These are phyloP conservation scores for Pterobdella sp. DNA, from an alignment of 2,888 invertebrate genomes.

Conservation along the genomic window DNA sequence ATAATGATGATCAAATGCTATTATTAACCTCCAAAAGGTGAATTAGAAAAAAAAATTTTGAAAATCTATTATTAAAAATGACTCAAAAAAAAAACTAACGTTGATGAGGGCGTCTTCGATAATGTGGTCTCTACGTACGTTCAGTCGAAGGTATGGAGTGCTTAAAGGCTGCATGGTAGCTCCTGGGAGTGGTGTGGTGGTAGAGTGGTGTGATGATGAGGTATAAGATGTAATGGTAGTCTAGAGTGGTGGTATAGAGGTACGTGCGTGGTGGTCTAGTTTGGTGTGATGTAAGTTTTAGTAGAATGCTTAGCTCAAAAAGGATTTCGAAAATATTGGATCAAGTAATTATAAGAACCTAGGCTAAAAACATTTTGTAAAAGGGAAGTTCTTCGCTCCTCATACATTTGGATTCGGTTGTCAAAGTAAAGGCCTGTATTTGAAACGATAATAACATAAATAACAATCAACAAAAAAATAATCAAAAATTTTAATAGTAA, in stretches of 20 bases:
- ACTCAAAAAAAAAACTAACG: conserved; percentile 56
- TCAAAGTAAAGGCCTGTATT: conserved; percentile 70
- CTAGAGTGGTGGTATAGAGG: too few relatives aligned
- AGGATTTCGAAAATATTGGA: too few relatives aligned
- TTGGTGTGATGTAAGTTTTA: too few relatives aligned
- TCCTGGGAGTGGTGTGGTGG: not conserved
- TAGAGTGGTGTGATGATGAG: too few relatives aligned
- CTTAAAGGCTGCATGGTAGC: conserved; percentile 54
- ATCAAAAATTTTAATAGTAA: too few relatives aligned
- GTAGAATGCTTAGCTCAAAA: too few relatives aligned
- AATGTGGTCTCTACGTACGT: conserved; percentile 60
- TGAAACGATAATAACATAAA: not conserved
- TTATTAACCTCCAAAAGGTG: not conserved
- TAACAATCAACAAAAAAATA: too few relatives aligned
- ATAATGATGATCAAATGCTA: not conserved
- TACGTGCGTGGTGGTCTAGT: too few relatives aligned
- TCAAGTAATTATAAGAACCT: too few relatives aligned
- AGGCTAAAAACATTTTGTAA: conserved; percentile 58
- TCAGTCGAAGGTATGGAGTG: conserved; percentile 62
- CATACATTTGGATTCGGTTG: conserved; percentile 87
- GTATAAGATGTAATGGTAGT: too few relatives aligned
- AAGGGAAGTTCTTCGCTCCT: conserved; percentile 76
- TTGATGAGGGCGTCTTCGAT: conserved; percentile 86
- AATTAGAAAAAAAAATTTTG: not conserved
- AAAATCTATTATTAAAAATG: too few relatives aligned